These are phyloP conservation scores for Petrolisthes manimaculis DNA, from an alignment of 2,888 invertebrate genomes.

Conservation along the genomic window DNA sequence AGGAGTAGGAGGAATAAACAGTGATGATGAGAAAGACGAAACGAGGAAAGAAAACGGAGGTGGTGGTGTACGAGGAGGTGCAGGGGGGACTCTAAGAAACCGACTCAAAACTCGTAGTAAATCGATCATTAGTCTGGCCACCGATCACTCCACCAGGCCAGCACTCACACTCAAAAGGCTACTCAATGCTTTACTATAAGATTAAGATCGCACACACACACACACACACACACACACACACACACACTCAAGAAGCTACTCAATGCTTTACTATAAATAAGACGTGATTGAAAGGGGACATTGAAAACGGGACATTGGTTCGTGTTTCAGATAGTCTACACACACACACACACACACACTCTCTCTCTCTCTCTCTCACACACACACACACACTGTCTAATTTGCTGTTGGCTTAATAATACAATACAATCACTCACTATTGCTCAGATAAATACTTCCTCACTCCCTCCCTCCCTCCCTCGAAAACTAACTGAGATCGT, in stretches of 20 bases:
- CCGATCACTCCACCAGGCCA: slow-evolving; percentile 36
- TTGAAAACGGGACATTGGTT: background rate
- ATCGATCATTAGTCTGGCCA: slow-evolving; percentile 49
- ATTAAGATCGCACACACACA: background rate
- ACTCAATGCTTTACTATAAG: slow-evolving; percentile 41
- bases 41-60: background rate
- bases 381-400: slow-evolving; percentile 3
- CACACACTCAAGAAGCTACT: background rate
- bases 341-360: slow-evolving; percentile 19
- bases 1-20: background rate
- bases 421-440: too few species aligned
- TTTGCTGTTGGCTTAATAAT: background rate
- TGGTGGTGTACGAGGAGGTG: background rate
- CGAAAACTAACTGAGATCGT: too few species aligned
- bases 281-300: too few species aligned
- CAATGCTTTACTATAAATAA: background rate
- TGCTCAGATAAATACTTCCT: too few species aligned
- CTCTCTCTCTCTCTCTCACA: background rate
- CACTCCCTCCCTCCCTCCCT: too few species aligned
- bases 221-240: background rate
- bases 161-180: slow-evolving; percentile 51
- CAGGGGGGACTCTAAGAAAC: slow-evolving; percentile 30
- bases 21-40: background rate
- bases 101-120: slow-evolving; percentile 46
- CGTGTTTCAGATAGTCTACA: background rate